Evolutionary conservation across 2,113 vertebrate species (phyloP).

Genomic region (Cyprinus carpio): DNA sequence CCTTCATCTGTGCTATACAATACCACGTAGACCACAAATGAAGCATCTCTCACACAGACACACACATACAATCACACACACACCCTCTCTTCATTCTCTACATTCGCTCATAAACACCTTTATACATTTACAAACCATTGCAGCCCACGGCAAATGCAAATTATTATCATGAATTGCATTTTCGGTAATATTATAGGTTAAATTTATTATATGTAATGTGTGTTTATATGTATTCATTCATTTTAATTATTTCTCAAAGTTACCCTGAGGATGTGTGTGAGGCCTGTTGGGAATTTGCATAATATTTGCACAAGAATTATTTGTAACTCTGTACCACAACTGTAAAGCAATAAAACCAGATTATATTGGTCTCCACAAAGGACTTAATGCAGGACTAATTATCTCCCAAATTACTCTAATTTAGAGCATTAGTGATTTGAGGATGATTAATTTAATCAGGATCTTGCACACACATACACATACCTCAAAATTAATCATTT

Average conservation of each 20-base stretch:
- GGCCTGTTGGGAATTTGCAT: slow-evolving; percentile 36
- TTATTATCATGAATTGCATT: slow-evolving; percentile 16
- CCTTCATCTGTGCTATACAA: slow-evolving; percentile 53
- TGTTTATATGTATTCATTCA: slow-evolving; percentile 28
- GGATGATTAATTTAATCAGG: slow-evolving; percentile 48
- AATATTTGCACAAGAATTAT: slow-evolving; percentile 38
- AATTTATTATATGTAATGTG: background rate
- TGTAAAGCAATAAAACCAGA: slow-evolving; percentile 54
- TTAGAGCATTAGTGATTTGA: slow-evolving; percentile 40
- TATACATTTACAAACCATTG: background rate
- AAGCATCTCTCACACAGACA: background rate
- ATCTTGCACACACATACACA: slow-evolving; percentile 29
- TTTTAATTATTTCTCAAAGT: slow-evolving; percentile 14
- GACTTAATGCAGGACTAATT: slow-evolving; percentile 46
- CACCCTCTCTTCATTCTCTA: background rate
- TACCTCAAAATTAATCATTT: background rate
- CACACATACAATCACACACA: background rate
- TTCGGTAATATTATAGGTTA: slow-evolving; percentile 12
- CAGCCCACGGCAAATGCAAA: background rate
- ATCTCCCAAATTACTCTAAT: slow-evolving; percentile 47
- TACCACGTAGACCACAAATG: slow-evolving; percentile 50
- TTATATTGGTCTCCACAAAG: slow-evolving; percentile 45
- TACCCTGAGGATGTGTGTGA: slow-evolving; percentile 42
- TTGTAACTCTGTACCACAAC: slow-evolving; percentile 47
- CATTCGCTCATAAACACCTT: background rate